Percentiles rank a stretch among this genome's conserved stretches.
These are phyloP conservation scores for Albula goreensis DNA, from an alignment of 2,113 vertebrate species.

Conservation along the genomic window DNA sequence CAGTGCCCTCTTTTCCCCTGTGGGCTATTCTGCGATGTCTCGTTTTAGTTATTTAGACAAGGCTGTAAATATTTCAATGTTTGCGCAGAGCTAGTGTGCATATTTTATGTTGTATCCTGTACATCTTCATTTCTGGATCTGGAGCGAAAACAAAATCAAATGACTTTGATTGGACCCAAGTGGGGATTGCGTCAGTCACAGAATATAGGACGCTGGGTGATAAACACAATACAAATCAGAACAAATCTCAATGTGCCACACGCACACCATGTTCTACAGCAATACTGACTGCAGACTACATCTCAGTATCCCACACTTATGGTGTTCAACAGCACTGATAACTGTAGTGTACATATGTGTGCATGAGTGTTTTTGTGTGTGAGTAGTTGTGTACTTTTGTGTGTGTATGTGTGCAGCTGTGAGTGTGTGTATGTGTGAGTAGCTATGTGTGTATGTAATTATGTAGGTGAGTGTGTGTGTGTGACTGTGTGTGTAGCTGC, in stretches of 20 bases:
- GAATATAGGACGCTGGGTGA: background rate
- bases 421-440: too few species aligned
- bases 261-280: background rate
- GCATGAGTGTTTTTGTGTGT: too few species aligned
- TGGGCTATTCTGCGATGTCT: background rate
- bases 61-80: background rate
- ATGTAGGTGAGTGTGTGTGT: conserved; percentile 17
- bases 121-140: background rate
- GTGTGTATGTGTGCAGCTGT: too few species aligned
- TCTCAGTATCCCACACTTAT: too few species aligned
- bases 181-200: background rate
- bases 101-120: background rate
- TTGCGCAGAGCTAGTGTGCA: background rate
- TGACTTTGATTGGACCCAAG: background rate
- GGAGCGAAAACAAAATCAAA: background rate
- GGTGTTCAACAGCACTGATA: too few species aligned
- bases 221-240: background rate
- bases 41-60: background rate
- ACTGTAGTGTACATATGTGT: too few species aligned
- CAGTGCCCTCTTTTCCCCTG: background rate
- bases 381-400: too few species aligned
- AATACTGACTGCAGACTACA: conserved; percentile 27
- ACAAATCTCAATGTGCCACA: background rate
- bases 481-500: background rate
- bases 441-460: background rate